phyloP scores from a whole-genome alignment of 35 echinoderm and acorn worm species.

The Chiridota heheva region DNA sequence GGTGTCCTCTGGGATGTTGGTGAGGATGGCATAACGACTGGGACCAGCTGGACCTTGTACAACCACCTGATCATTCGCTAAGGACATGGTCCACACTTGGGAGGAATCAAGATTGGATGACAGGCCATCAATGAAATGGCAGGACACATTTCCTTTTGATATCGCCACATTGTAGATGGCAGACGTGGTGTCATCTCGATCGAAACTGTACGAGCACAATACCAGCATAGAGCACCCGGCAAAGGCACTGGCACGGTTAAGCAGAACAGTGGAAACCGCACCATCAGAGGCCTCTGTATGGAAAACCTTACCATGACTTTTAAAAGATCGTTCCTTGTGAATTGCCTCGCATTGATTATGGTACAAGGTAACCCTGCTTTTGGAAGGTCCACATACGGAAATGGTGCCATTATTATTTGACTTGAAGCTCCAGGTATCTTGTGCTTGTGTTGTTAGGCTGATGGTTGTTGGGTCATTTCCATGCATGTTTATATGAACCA shows the following conservation, averaged over 20 bases:
- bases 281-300: conserved; percentile 70
- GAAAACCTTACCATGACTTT: conserved; percentile 45
- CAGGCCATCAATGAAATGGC: conserved; percentile 57
- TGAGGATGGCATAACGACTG: conserved; percentile 60
- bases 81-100: conserved; percentile 66
- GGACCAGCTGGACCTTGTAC: conserved; percentile 64
- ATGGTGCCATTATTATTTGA: conserved; percentile 9
- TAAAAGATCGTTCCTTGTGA: background rate
- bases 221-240: conserved; percentile 49
- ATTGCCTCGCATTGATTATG: conserved; percentile 31
- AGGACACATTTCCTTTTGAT: conserved; percentile 30
- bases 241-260: conserved; percentile 12
- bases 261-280: conserved; percentile 37
- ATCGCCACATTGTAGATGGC: conserved; percentile 75
- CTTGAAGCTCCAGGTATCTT: conserved; percentile 45
- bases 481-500: conserved; percentile 22
- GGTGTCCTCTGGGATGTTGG: conserved; percentile 68
- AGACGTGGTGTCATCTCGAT: conserved; percentile 71
- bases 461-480: background rate
- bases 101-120: conserved; percentile 38
- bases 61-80: conserved; percentile 31
- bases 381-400: conserved; percentile 39
- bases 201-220: conserved; percentile 69
- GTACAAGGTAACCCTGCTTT: conserved; percentile 57
- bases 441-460: background rate